Percentiles rank a stretch among this genome's conserved stretches.
Evolutionary conservation across 2,888 invertebrate species (phyloP).

Genomic region (Calliscelio sp.): DNA sequence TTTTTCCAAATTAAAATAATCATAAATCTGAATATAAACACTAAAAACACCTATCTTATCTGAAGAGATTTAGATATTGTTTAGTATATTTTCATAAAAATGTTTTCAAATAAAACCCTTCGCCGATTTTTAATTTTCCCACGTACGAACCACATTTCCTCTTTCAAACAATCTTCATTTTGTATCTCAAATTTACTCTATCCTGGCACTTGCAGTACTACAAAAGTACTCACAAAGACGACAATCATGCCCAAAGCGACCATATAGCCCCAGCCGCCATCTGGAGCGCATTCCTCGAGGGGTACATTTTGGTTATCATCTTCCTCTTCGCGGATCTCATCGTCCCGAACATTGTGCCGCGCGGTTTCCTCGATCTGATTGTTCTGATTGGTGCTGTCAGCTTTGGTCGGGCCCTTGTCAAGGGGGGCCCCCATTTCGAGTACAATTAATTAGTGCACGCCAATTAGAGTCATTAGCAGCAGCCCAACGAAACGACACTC

Average conservation of each 20-base stretch:
- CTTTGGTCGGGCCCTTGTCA: slow-evolving; percentile 59
- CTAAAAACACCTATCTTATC: too few relatives aligned
- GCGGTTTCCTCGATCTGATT: slow-evolving; percentile 34
- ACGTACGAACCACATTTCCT: too few relatives aligned
- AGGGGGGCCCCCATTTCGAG: slow-evolving; percentile 60
- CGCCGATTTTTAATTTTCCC: too few relatives aligned
- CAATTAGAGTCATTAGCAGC: slow-evolving; percentile 35
- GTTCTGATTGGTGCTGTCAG: slow-evolving; percentile 21
- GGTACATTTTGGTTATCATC: background rate
- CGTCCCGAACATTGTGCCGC: slow-evolving; percentile 9
- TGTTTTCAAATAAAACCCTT: too few relatives aligned
- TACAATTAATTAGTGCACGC: slow-evolving; percentile 9
- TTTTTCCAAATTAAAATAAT: too few relatives aligned
- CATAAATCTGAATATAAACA: too few relatives aligned
- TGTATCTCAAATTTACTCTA: too few relatives aligned
- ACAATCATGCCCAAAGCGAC: slow-evolving; percentile 94
- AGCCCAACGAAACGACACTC: slow-evolving; percentile 25
- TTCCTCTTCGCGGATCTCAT: slow-evolving; percentile 29
- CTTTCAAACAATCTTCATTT: background rate
- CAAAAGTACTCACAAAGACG: slow-evolving; percentile 91
- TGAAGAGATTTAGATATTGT: too few relatives aligned
- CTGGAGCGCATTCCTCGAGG: slow-evolving; percentile 88
- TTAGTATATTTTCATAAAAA: too few relatives aligned
- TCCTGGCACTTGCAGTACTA: too few relatives aligned
- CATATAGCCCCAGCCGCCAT: slow-evolving; percentile 97